Base-by-base conservation (phyloP, 2,888 invertebrate species). In the Pycnomerus fuliginosus region DNA sequence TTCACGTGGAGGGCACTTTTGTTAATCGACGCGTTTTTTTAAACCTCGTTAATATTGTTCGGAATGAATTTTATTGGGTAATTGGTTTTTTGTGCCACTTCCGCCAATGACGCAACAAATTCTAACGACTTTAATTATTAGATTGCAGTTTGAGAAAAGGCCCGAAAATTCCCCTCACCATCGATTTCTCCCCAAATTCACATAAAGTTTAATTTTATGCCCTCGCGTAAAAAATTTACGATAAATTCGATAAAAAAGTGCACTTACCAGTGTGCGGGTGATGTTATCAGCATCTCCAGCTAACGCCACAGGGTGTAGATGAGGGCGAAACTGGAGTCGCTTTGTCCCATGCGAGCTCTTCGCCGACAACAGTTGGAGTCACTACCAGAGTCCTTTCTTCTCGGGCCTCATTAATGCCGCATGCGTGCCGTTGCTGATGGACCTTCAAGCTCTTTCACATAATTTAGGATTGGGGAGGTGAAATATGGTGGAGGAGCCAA, bases 301-400 rank as follows among this genome's bases (percentile, higher is more conserved):
- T 65, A 70, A 62, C 69, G 70, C 72, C 77, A 76, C 64, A 76
- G 71, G 59, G 74, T 77, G 65, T 74, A 71, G 62, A 76, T 71
- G 61, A 75, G 64, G 61, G 73, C 71, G 68, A 76, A 76, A 71
- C 76, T 77, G 61, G 76, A 74, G 65, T 77, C 76, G 61, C 70
- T 72, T 68, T 76, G 72, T 70, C 76, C 78, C 78, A 78, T 77
- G 58, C 64, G 54, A 49, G 22, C 39, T 43, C 42, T 39, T 43
- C 13, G 38, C 48, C 22, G 34, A 23, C 43, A 29, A 33, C 40
- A 35, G 31, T 35, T 36, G 20, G 30, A 45, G 33, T 32, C 20
- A 14, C 34, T 14, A 20, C 36, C 36, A 17, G 16, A 32, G 31
- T 30, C 41, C 27, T 25, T 24, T 28, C 24, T 38, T 43, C 34